Base-by-base conservation (phyloP, 2,888 invertebrate genomes). In the Lithophane ornitopus region DNA sequence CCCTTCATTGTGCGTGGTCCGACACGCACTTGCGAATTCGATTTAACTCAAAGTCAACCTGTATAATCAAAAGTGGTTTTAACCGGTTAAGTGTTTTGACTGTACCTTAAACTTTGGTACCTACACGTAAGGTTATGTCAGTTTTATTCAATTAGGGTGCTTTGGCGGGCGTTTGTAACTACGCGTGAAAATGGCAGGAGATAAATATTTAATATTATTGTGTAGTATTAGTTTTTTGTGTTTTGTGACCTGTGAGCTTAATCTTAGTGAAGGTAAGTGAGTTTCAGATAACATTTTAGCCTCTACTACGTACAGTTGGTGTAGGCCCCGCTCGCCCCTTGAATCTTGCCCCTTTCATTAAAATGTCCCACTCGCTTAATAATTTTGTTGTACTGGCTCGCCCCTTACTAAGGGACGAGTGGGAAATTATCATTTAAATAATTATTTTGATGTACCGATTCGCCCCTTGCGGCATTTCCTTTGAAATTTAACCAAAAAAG, bases 201-300 rank as follows among this genome's bases (percentile, higher is more conserved):
- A 78, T 26, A 52, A 65, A 41, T 70, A 12, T 59, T 44, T 84
- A 14, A 9, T 79, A 49, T 39, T 78, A 49, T 26, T 79, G 9
- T 84, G 19, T 54, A 8, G 22, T 46, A 59, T 59, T 7, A 70
- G 6, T 54, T 16, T 26, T 12, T 49, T 61, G 26, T 84, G 49
- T 54, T 46, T n/a, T 2, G 79, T 70, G 44, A 59, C 39, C 0
- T 56, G 70, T 41, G 80, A 80, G 1, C 79, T 80, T 3, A 80
- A 80, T 12, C 58, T 84, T 14, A 59, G 41, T n/a, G 79, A 80
- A 66, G 80, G 79, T 80, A 3, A 83, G 69, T 46, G 9, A 52
- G 39, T 49, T 62, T n/a, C 14, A 16, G 6, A 39, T 0, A 41
- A 41, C 52, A 16, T 3, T 39, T 44, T 28, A 28, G 19, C 2